Evolutionary conservation across 2,888 invertebrate species (phyloP), one percentile per base, ranked within the genome.

Genomic region (Octodonta nipae): DNA sequence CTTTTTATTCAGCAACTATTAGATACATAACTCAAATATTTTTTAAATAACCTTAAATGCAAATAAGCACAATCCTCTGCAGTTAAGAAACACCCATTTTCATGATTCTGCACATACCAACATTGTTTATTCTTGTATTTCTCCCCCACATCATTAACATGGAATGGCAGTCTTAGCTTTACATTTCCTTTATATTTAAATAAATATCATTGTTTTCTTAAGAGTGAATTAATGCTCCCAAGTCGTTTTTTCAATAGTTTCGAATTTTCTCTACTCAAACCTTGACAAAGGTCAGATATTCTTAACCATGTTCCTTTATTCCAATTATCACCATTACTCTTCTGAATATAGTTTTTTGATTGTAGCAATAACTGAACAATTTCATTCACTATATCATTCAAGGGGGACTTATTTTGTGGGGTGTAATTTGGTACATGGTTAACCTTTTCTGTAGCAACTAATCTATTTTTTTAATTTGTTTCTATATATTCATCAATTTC

Each of bases 401-500:
- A n/a, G n/a, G n/a, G n/a, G n/a, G n/a, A n/a, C 54, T 68, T 73
- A 36, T 84, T 74, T 30, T 93, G 60, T 61, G 78, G 70, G 2
- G 91, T 88, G 56, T 93, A 93, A 58, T 93, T 95, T 45, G 78
- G 67, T 0, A 88, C 84, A 52, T 57, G 68, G 61, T 89, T 86
- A 6, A 66, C 58, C 26, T 67, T 55, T 13, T 74, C 70, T 46
- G 87, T 70, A 8, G 41, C 39, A 27, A 35, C 36, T 43, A 85
- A 77, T 45, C n/a, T n/a, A n/a, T n/a, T n/a, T n/a, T n/a, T n/a
- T n/a, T n/a, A n/a, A n/a, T n/a, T n/a, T 32, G 29, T 13, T 10
- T 42, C 34, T 15, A 52, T 37, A 28, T 42, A 44, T 12, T 22
- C 13, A 7, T 40, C 14, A 15, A 50, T 37, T 20, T 45, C n/a